Percentiles rank a stretch among this genome's conserved stretches.
Conservation (phyloP, 1,140 invertebrate genomes). For the Leptinotarsa defecta region DNA sequence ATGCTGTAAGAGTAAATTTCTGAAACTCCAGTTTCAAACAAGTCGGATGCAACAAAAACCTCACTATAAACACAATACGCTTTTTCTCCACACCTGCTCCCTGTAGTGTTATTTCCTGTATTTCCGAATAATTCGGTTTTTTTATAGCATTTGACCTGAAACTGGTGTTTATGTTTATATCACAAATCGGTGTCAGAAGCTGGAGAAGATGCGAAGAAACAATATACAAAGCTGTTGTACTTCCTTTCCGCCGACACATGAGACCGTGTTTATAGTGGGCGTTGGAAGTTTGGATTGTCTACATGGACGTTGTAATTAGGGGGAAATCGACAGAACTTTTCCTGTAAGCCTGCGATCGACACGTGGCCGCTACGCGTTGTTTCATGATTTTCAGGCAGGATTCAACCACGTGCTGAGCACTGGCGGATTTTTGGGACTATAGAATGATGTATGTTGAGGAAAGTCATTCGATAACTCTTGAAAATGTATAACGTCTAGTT, state of each 20-base stretch:
- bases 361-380: not conserved
- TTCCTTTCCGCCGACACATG: constrained; percentile 15
- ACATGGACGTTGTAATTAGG: not conserved
- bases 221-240: constrained; percentile 25
- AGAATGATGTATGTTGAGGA: no score
- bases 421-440: no score
- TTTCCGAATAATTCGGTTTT: constrained; percentile 24
- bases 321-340: not conserved
- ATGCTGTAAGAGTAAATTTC: no score
- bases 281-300: constrained; percentile 4
- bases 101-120: constrained; percentile 23
- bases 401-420: not conserved
- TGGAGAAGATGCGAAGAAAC: constrained; percentile 12
- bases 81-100: constrained; percentile 14
- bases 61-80: not conserved
- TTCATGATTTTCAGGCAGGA: not conserved
- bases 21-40: no score
- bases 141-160: constrained; percentile 23
- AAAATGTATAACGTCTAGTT: no score
- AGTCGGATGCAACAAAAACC: no score
- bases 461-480: no score
- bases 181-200: constrained; percentile 21
- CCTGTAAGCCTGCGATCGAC: not conserved
- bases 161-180: constrained; percentile 23
- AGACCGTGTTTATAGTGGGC: not conserved